A percentile compares a stretch with the other conserved stretches of the same genome.
phyloP scores from a whole-genome alignment of 2,113 vertebrate genomes.

The Lepisosteus osseus region DNA sequence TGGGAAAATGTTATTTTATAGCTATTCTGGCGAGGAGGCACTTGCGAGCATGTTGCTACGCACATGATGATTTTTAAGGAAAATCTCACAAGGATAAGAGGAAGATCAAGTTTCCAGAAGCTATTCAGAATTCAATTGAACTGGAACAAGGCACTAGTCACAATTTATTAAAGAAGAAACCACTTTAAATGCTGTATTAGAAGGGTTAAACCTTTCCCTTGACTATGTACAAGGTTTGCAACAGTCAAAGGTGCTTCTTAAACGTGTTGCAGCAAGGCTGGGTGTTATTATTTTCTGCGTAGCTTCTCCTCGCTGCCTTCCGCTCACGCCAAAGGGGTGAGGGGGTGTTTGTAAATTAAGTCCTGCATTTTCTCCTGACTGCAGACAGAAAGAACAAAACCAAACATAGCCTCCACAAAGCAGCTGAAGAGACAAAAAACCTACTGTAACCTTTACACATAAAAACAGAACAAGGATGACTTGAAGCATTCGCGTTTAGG shows the following conservation, averaged over 20 bases:
- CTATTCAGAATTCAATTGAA: constrained; percentile 49
- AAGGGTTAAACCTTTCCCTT: constrained; percentile 42
- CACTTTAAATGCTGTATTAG: constrained; percentile 46
- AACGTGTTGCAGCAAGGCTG: constrained; percentile 11
- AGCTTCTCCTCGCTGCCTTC: constrained; percentile 1
- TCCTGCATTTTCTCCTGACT: too few species aligned
- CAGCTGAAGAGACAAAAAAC: too few species aligned
- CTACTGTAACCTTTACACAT: too few species aligned
- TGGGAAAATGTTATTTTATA: constrained; percentile 51
- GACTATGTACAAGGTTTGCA: constrained; percentile 55
- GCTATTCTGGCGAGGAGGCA: constrained; percentile 56
- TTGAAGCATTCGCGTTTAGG: too few species aligned
- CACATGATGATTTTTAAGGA: constrained; percentile 55
- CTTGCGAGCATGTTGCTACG: constrained; percentile 57
- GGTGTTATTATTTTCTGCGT: constrained; percentile 13
- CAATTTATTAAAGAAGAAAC: constrained; percentile 39
- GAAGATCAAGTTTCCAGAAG: constrained; percentile 45
- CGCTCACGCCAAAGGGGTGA: too few species aligned
- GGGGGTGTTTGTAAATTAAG: too few species aligned
- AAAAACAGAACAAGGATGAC: too few species aligned
- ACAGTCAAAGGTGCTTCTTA: constrained; percentile 35
- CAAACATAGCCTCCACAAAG: too few species aligned
- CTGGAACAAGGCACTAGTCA: constrained; percentile 50
- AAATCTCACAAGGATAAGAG: constrained; percentile 57
- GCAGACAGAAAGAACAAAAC: too few species aligned